Conservation (phyloP, 2,113 vertebrate genomes). For the Gila orcuttii region DNA sequence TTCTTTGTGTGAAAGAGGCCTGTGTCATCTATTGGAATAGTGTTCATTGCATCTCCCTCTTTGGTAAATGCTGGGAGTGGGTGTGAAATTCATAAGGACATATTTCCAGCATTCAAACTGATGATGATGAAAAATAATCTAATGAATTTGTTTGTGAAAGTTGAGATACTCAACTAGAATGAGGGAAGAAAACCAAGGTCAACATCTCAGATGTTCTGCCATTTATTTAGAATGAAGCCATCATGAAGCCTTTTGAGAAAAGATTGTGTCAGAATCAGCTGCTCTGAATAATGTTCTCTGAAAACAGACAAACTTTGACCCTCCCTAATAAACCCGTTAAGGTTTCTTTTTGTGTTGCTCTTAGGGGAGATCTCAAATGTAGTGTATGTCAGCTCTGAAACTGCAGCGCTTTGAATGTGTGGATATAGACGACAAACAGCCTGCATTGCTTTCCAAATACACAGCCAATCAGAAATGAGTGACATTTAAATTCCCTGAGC, state of each 20-base stretch:
- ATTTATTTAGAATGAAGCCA: constrained; percentile 18
- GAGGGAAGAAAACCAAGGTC: background rate
- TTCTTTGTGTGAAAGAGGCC: background rate
- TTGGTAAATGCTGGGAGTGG: background rate
- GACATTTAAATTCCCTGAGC: constrained; percentile 37
- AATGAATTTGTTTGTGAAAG: background rate
- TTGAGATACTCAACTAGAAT: background rate
- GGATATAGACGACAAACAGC: background rate
- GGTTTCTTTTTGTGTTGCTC: constrained; percentile 21
- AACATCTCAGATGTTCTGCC: background rate
- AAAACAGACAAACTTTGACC: constrained; percentile 15
- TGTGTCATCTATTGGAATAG: background rate
- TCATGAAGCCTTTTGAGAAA: constrained; percentile 5
- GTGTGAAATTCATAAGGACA: background rate
- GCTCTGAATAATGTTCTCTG: background rate
- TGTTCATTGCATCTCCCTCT: background rate
- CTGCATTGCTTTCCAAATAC: background rate
- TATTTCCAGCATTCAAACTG: background rate
- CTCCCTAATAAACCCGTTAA: constrained; percentile 2
- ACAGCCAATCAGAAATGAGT: constrained; percentile 35
- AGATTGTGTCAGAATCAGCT: background rate
- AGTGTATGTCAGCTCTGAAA: constrained; percentile 25
- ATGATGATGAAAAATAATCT: background rate
- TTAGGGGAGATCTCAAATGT: constrained; percentile 21
- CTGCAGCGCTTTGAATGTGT: background rate